Evolutionary conservation across 2,888 invertebrate genomes (phyloP), one percentile per base, ranked within the genome.

Genomic region (Hirtodrosophila trivittata): DNA sequence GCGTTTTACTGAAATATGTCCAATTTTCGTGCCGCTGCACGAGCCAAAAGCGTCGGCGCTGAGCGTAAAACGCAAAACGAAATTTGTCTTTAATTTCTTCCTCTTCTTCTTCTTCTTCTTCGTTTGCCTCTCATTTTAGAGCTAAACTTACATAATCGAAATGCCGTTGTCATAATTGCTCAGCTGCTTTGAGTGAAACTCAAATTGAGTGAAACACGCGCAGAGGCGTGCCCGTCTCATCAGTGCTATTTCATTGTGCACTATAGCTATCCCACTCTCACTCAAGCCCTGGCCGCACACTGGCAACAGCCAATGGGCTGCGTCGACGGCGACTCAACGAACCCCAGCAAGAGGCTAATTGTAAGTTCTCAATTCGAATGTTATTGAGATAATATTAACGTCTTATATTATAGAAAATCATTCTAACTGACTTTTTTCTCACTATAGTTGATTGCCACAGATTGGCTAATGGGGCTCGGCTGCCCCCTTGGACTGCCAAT

Each of bases 101-200:
- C 33, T 30, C 28, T 33, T 30, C 13, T 18, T 13, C 41, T 26
- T 13, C 25, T 30, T 28, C 13, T 37, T 9, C 8, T 13, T 37
- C 13, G n/a, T n/a, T 10, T 13, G 9, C 14, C 43, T 9, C 57
- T 64, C 57, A 43, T 64, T 67, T 69, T 45, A 28, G 14, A 26
- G 30, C 63, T 75, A 57, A 82, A 49, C 68, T 78, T 77, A 85
- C 66, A 78, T 86, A 80, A 80, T 65, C 69, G 39, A 51, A 56
- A 43, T 62, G 68, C 54, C 59, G 38, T 32, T 70, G 68, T 73
- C 68, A 70, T 51, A 70, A 62, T 56, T 62, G 46, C 64, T 66
- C 60, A 47, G 2, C 10, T 28, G 10, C 14, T 30, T 75, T 63
- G 60, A 84, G 77, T 55, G 25, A 6, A 32, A 71, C 85, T 81